Conservation (phyloP, 2,888 invertebrate genomes). For the Reticulitermes lucifugus region DNA sequence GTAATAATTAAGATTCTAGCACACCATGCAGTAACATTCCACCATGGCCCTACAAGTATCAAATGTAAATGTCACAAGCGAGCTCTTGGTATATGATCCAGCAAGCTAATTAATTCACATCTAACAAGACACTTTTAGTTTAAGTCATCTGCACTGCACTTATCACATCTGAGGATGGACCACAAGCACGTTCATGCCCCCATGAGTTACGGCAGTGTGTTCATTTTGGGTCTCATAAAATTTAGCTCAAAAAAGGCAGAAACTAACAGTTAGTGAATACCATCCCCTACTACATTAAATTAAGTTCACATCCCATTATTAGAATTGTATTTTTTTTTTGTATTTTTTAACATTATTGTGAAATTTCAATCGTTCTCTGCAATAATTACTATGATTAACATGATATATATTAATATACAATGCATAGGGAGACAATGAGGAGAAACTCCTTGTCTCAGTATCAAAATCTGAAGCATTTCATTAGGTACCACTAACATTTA, state of each 20-base stretch:
- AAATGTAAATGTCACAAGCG: not conserved
- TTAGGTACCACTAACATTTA: not conserved
- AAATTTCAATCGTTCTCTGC: slow-evolving; percentile 16
- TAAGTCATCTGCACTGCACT: not conserved
- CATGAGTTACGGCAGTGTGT: slow-evolving; percentile 20
- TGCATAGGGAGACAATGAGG: not conserved
- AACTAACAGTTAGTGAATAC: not conserved
- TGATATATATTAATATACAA: slow-evolving; percentile 26
- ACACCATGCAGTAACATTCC: not conserved
- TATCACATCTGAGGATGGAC: slow-evolving; percentile 19
- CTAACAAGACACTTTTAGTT: slow-evolving; percentile 2
- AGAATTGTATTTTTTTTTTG: not conserved
- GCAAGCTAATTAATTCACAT: slow-evolving; percentile 5
- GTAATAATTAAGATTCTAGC: not conserved
- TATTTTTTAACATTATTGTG: slow-evolving; percentile 5
- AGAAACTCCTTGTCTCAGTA: not conserved
- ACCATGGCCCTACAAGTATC: slow-evolving; percentile 6
- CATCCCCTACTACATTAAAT: slow-evolving; percentile 6
- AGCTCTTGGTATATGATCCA: not conserved
- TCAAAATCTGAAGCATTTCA: slow-evolving; percentile 53
- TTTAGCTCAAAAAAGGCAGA: slow-evolving; percentile 18
- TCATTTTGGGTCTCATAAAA: not conserved
- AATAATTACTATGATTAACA: slow-evolving; percentile 22
- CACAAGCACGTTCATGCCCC: not conserved
- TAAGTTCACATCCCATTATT: slow-evolving; percentile 22